These are phyloP conservation scores for Melospiza melodia DNA, from an alignment of 2,113 vertebrate genomes.

Conservation along the genomic window DNA sequence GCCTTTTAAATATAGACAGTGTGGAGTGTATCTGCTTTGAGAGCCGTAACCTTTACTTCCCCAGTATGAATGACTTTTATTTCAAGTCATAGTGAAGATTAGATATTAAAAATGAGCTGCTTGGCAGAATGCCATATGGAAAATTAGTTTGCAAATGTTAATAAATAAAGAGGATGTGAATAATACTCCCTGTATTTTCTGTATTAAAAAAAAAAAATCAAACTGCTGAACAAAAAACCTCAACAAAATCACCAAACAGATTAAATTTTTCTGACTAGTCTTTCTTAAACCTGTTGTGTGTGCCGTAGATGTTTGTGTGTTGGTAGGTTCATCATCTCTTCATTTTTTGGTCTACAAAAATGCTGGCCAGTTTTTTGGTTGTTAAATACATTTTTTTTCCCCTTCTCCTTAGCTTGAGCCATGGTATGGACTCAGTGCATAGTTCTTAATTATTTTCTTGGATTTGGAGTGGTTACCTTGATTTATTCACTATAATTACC, in stretches of 20 bases:
- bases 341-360: background rate
- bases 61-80: background rate
- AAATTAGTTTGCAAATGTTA: background rate
- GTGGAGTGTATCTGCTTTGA: background rate
- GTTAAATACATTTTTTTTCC: background rate
- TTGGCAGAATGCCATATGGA: background rate
- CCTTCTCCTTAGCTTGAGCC: background rate
- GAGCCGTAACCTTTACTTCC: background rate
- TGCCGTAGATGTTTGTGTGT: background rate
- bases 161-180: background rate
- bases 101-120: background rate
- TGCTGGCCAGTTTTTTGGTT: background rate
- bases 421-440: background rate
- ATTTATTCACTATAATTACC: background rate
- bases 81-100: background rate
- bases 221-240: background rate
- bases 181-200: background rate
- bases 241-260: background rate
- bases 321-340: background rate
- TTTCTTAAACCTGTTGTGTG: background rate
- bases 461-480: background rate
- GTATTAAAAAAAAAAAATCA: background rate
- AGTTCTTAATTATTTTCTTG: background rate
- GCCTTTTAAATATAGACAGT: constrained; percentile 5
- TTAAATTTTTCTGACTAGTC: background rate